These are phyloP conservation scores for Caprella mutica DNA, from an alignment of 2,888 invertebrate species.

Conservation along the genomic window DNA sequence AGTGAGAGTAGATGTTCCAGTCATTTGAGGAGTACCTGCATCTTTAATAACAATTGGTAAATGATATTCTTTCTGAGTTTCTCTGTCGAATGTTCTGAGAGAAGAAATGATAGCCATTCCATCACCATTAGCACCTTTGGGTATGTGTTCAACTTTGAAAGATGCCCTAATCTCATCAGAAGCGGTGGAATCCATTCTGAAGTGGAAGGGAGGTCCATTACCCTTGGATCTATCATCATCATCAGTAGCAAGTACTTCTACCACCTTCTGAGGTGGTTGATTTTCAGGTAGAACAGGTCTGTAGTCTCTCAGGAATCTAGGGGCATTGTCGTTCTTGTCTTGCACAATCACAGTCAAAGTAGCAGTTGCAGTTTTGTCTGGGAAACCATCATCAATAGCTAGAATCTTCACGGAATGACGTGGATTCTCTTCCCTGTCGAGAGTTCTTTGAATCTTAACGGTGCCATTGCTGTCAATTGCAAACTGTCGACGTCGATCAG, in stretches of 20 bases:
- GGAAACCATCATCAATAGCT: constrained; percentile 87
- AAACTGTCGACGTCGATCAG: constrained; percentile 85
- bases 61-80: constrained; percentile 88
- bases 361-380: constrained; percentile 85
- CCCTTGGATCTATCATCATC: constrained; percentile 88
- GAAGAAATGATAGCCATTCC: constrained; percentile 97
- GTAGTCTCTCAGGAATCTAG: constrained; percentile 57
- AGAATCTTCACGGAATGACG: constrained; percentile 91
- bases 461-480: constrained; percentile 82
- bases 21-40: constrained; percentile 90
- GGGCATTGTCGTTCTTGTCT: constrained; percentile 90
- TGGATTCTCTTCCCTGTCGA: constrained; percentile 89
- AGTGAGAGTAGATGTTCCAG: constrained; percentile 87
- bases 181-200: constrained; percentile 82
- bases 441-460: constrained; percentile 78
- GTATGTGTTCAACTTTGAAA: constrained; percentile 93
- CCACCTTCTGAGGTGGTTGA: constrained; percentile 77
- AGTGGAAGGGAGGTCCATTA: constrained; percentile 93
- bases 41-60: constrained; percentile 97
- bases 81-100: constrained; percentile 81
- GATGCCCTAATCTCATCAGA: constrained; percentile 86
- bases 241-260: constrained; percentile 83
- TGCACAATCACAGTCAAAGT: constrained; percentile 87
- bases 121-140: constrained; percentile 91
- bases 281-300: constrained; percentile 86